Conservation (phyloP, 2,888 invertebrate genomes). For the Synanthedon vespiformis region DNA sequence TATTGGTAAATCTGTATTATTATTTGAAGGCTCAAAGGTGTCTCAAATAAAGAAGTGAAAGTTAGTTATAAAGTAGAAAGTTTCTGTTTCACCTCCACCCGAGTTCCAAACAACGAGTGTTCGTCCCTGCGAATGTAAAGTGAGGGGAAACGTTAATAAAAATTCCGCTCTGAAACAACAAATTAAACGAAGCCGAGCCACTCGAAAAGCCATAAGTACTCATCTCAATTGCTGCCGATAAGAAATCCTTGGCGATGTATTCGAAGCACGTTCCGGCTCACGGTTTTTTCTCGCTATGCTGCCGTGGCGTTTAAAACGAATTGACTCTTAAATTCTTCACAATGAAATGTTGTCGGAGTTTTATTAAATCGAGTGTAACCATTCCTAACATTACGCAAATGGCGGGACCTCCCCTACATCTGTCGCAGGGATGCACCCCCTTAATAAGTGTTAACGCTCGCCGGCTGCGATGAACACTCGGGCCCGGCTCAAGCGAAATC, state of each 20-base stretch:
- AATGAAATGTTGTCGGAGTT: constrained; percentile 68
- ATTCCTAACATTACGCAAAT: constrained; percentile 70
- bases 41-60: background rate
- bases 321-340: constrained; percentile 69
- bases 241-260: constrained; percentile 68
- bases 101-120: constrained; percentile 9
- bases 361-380: constrained; percentile 72
- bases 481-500: constrained; percentile 63
- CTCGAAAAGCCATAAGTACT: constrained; percentile 71
- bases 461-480: constrained; percentile 64
- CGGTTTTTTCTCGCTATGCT: constrained; percentile 65
- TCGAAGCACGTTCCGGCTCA: constrained; percentile 66
- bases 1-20: no score
- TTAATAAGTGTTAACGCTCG: constrained; percentile 70
- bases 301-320: constrained; percentile 66
- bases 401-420: constrained; percentile 68
- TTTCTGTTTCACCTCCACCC: background rate
- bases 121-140: constrained; percentile 40
- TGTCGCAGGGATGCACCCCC: constrained; percentile 70
- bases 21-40: background rate
- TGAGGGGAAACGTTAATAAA: constrained; percentile 67
- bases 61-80: background rate
- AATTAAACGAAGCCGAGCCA: constrained; percentile 70
- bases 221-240: constrained; percentile 70
- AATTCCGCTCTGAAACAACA: constrained; percentile 69